Conservation (phyloP, 2,888 invertebrate genomes). For the Ophion obscuratus region DNA sequence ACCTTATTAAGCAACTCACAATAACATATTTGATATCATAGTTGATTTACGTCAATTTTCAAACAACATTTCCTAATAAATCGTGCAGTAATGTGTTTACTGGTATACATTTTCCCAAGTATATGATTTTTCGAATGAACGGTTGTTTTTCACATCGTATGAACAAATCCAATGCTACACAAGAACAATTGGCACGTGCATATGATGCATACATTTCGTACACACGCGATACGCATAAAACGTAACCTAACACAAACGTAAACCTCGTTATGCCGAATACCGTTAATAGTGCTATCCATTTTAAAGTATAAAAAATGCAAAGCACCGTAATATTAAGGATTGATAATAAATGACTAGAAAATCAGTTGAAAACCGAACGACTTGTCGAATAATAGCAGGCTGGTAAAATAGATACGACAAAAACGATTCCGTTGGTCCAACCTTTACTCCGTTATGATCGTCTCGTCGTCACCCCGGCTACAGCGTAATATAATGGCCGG, state of each 20-base stretch:
- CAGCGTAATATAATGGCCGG: slow-evolving; percentile 41
- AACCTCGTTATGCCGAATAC: background rate
- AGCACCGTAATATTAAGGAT: background rate
- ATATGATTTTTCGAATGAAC: too few relatives aligned
- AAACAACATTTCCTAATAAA: background rate
- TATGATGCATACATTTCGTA: background rate
- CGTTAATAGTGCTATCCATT: slow-evolving; percentile 2
- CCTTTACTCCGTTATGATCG: slow-evolving; percentile 41
- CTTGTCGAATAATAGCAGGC: slow-evolving; percentile 34
- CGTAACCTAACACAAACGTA: background rate
- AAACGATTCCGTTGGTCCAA: slow-evolving; percentile 54
- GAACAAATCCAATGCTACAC: background rate
- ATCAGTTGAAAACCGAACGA: slow-evolving; percentile 59
- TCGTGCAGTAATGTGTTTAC: too few relatives aligned
- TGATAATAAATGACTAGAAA: slow-evolving; percentile 42
- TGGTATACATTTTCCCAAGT: too few relatives aligned
- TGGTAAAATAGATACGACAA: slow-evolving; percentile 62
- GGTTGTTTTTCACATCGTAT: background rate
- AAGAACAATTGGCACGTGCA: background rate
- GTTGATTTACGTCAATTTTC: background rate
- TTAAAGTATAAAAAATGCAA: slow-evolving; percentile 28
- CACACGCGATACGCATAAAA: background rate
- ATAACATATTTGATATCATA: background rate
- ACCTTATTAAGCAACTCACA: background rate
- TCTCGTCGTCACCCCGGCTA: slow-evolving; percentile 50